Percentiles rank a stretch among this genome's conserved stretches.
Evolutionary conservation across 2,797 vertebrate species (phyloP).

Genomic region (Macroramphosus scolopax): DNA sequence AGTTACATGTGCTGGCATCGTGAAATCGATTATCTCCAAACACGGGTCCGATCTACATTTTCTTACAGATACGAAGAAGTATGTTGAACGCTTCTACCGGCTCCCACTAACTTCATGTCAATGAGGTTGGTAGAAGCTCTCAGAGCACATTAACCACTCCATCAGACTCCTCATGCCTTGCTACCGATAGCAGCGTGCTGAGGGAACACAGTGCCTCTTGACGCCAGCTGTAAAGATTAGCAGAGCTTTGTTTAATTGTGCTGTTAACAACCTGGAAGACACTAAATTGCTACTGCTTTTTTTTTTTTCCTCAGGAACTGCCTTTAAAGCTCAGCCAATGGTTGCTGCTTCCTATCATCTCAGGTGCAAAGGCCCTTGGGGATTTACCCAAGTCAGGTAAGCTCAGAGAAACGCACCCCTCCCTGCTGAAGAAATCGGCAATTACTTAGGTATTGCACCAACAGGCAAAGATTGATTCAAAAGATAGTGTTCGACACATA

Average conservation of each 20-base stretch:
- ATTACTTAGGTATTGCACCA: too few species aligned
- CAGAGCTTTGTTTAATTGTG: constrained; percentile 75
- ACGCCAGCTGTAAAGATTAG: constrained; percentile 72
- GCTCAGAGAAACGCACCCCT: constrained; percentile 6
- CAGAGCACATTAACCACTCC: constrained; percentile 59
- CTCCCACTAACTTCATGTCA: not conserved
- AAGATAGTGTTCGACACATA: too few species aligned
- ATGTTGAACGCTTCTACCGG: too few species aligned
- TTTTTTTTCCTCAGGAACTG: constrained; percentile 43
- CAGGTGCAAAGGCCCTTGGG: constrained; percentile 44
- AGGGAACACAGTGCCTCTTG: constrained; percentile 54
- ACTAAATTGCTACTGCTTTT: constrained; percentile 51
- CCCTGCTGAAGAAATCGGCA: constrained; percentile 2
- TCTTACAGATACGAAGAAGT: too few species aligned
- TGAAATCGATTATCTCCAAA: too few species aligned
- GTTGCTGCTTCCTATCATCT: constrained; percentile 37
- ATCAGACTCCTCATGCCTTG: constrained; percentile 47
- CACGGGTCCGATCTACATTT: not conserved
- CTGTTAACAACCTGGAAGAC: constrained; percentile 56
- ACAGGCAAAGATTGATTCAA: too few species aligned
- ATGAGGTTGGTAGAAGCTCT: constrained; percentile 32
- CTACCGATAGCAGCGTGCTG: constrained; percentile 38
- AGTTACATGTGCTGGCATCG: too few species aligned
- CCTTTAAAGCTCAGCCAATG: constrained; percentile 60
- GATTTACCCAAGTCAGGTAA: constrained; percentile 47